These are phyloP conservation scores for Cataglyphis hispanica DNA, from an alignment of 1,140 invertebrate genomes.

Conservation along the genomic window DNA sequence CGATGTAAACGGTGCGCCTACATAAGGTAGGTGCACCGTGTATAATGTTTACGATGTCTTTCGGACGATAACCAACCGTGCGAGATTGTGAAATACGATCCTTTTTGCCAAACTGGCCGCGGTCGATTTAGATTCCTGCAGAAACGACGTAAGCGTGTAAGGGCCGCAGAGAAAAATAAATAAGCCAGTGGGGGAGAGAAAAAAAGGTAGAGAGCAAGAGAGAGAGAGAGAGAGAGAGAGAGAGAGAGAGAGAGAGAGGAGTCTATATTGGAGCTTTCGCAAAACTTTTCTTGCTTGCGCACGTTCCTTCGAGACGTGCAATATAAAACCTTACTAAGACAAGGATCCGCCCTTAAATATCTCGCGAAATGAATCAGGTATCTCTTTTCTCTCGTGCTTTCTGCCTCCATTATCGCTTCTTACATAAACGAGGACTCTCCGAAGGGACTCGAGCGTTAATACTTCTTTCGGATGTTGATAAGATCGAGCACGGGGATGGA, in stretches of 20 bases:
- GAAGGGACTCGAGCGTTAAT: slow-evolving; percentile 25
- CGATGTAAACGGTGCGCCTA: slow-evolving; percentile 53
- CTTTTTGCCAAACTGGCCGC: slow-evolving; percentile 41
- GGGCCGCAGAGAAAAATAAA: not conserved
- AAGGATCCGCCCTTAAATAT: slow-evolving; percentile 26
- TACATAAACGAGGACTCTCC: slow-evolving; percentile 12
- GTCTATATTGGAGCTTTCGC: not conserved
- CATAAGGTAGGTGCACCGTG: slow-evolving; percentile 18
- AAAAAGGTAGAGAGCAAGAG: not conserved
- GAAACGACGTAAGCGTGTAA: slow-evolving; percentile 15
- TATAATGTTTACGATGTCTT: slow-evolving; percentile 64
- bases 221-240: not conserved
- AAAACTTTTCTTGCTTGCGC: slow-evolving; percentile 47
- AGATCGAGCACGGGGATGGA: not conserved
- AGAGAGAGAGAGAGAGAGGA: too few relatives aligned
- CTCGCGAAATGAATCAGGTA: slow-evolving; percentile 45
- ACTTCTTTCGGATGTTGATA: slow-evolving; percentile 52
- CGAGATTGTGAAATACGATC: slow-evolving; percentile 43
- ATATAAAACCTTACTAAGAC: slow-evolving; percentile 17
- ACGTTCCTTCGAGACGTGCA: slow-evolving; percentile 29
- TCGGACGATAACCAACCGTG: slow-evolving; percentile 64
- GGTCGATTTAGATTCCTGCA: not conserved
- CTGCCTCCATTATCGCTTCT: slow-evolving; percentile 42
- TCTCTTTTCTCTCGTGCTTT: not conserved
- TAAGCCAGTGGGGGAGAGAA: not conserved